Evolutionary conservation across 2,797 vertebrate genomes (phyloP).

Genomic region (Melanogrammus aeglefinus): DNA sequence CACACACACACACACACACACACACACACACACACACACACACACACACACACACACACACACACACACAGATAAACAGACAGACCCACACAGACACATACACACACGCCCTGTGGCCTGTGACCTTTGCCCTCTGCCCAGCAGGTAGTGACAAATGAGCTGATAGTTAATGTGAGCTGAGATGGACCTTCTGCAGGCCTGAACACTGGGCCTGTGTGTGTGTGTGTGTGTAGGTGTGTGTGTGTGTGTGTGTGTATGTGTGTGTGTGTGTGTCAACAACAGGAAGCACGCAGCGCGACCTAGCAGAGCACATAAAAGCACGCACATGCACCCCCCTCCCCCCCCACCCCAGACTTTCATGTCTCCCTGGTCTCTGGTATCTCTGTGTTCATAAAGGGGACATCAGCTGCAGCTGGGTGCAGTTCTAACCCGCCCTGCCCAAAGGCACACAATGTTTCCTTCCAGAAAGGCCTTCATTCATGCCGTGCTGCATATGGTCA

Average conservation of each 20-base stretch:
- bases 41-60: slow-evolving; percentile 37
- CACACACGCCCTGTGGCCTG: slow-evolving; percentile 35
- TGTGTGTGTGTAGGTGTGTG: too few species aligned
- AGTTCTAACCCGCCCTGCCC: neutral
- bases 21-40: slow-evolving; percentile 20
- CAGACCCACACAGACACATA: slow-evolving; percentile 39
- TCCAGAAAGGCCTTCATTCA: neutral
- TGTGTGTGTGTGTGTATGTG: too few species aligned
- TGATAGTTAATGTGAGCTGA: slow-evolving; percentile 72
- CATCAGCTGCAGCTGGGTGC: neutral
- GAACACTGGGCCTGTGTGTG: slow-evolving; percentile 62
- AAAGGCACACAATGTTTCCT: neutral
- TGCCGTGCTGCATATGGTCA: neutral
- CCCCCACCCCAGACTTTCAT: too few species aligned
- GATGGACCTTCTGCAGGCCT: slow-evolving; percentile 56
- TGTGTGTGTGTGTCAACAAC: neutral
- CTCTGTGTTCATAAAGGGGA: neutral
- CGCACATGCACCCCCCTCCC: neutral
- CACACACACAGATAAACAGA: slow-evolving; percentile 38
- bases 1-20: slow-evolving; percentile 37
- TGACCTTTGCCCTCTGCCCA: slow-evolving; percentile 67
- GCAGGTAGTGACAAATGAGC: slow-evolving; percentile 75
- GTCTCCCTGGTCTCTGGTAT: neutral
- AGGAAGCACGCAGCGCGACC: neutral
- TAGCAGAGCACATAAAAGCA: too few species aligned